Conservation (phyloP, 1,140 invertebrate genomes). For the Microplitis mediator region DNA sequence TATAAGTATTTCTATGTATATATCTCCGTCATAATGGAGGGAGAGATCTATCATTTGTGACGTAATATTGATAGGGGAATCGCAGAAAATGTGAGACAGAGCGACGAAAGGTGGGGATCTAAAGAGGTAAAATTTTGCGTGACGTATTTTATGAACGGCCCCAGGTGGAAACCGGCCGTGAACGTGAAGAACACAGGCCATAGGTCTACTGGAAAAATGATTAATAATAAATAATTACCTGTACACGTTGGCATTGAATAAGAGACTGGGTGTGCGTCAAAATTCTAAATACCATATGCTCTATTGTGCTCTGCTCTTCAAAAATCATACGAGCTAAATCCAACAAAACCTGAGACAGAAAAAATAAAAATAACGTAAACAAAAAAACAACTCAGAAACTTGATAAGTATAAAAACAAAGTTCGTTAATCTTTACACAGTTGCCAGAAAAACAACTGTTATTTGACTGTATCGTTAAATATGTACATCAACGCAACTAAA, state of each 20-base stretch:
- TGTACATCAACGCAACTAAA: conserved; percentile 8
- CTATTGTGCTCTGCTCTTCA: conserved; percentile 95
- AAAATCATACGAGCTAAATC: conserved; percentile 96
- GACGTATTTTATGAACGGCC: no score
- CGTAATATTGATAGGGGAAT: no score
- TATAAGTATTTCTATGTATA: no score
- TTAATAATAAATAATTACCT: conserved; percentile 66
- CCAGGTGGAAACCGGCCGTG: no score
- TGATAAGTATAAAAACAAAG: background rate
- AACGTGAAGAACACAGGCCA: no score
- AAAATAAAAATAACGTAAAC: background rate
- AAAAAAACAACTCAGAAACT: background rate
- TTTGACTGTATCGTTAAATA: background rate
- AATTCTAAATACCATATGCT: conserved; percentile 93
- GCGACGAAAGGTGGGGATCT: no score
- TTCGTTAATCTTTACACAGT: background rate
- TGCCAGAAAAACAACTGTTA: background rate
- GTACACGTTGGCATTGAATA: conserved; percentile 90
- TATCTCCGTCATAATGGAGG: no score
- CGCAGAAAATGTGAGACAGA: no score
- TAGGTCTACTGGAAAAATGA: background rate
- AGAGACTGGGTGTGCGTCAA: conserved; percentile 92
- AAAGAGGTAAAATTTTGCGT: no score
- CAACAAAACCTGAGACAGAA: conserved; percentile 73
- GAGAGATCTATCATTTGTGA: no score